Base-by-base conservation (phyloP, 2,888 invertebrate species). In the Pandemis heparana region DNA sequence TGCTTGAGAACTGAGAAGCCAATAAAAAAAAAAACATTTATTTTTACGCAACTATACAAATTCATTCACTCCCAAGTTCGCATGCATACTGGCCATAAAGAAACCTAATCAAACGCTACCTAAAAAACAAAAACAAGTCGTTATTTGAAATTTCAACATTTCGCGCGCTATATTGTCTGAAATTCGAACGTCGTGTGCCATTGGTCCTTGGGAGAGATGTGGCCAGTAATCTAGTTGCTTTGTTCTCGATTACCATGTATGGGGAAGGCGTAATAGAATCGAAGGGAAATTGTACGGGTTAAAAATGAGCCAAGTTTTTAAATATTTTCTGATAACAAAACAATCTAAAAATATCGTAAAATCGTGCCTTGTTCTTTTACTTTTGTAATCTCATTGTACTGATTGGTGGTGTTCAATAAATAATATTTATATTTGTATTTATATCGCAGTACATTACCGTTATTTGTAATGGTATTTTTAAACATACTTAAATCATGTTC, bases 201-300 rank as follows among this genome's bases (percentile, higher is more conserved):
- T 75, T 76, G 59, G 82, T 82, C 85, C 84, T 83, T 85, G 82
- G 75, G 78, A 83, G 78, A 85, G 78, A 79, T 81, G 79, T 56
- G 41, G 16, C 62, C 56, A 72, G 76, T 75, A 75, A 75, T 74
- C 71, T 77, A 60, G 76, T 77, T 76, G 74, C 75, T 77, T 75
- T 76, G 75, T 75, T 75, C 76, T 74, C 78, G 73, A 77, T 78
- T 70, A 75, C 76, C 76, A 74, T 76, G 74, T 76, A 77, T 60
- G 76, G 76, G 66, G 69, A 71, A 63, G 61, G 71, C 70, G 71
- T 67, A 23, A 64, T 70, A 75, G 70, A 77, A 64, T 53, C 16
- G 23, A 16, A 12, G 16, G 12, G 48, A 23, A 46, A 63, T n/a
- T 67, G 39, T 23, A 9, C 23, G 32, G 14, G 46, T 61, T 14